A percentile compares a stretch with the other conserved stretches of the same genome.
phyloP scores from a whole-genome alignment of 2,113 vertebrate species.

The Gallinago jamesoni region DNA sequence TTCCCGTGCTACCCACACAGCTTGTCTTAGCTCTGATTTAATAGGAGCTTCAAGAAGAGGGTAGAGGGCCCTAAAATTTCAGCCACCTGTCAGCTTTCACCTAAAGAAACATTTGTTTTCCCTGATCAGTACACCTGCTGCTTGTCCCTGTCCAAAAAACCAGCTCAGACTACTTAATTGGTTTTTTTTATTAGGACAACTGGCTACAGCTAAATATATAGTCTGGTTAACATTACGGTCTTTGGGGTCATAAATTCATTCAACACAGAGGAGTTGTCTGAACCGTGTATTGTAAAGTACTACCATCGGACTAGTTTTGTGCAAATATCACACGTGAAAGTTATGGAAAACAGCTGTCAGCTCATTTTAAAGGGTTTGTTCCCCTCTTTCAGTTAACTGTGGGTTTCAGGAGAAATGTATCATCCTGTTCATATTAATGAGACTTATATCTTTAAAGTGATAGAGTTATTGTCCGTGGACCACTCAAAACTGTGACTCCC shows the following conservation, averaged over 20 bases:
- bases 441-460: not conserved
- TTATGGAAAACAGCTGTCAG: not conserved
- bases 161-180: not conserved
- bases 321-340: not conserved
- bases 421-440: not conserved
- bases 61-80: not conserved
- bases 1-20: not conserved
- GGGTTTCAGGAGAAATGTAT: not conserved
- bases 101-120: not conserved
- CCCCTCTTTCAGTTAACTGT: not conserved
- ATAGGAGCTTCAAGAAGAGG: not conserved
- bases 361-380: not conserved
- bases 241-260: not conserved
- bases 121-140: not conserved
- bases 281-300: not conserved
- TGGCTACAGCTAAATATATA: not conserved
- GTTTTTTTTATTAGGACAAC: not conserved
- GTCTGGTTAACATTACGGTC: not conserved
- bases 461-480: not conserved
- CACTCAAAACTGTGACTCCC: not conserved
- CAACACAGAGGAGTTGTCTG: not conserved
- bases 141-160: not conserved
- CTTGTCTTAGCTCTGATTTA: not conserved
- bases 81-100: not conserved
- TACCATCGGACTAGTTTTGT: not conserved